Percentiles rank a stretch among this genome's conserved stretches.
Conservation (phyloP, 1,140 invertebrate genomes). For the Sesamia nonagrioides region DNA sequence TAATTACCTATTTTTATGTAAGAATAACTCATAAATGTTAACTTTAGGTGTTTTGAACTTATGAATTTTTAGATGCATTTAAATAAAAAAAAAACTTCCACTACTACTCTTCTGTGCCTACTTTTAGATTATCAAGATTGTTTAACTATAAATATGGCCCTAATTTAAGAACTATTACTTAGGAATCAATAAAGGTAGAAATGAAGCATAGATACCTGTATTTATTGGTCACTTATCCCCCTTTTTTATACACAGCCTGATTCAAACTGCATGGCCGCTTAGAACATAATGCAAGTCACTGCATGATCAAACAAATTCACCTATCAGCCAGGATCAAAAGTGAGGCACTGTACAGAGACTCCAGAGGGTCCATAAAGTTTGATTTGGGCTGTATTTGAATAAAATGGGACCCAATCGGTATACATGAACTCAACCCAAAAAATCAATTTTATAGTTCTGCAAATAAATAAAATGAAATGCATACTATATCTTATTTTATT, state of each 20-base stretch:
- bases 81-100: no score
- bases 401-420: no score
- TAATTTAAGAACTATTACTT: not conserved
- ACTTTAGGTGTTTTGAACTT: not conserved
- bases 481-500: constrained; percentile 34
- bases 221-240: not conserved
- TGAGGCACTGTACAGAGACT: no score
- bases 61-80: constrained; percentile 7
- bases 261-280: no score
- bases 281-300: no score
- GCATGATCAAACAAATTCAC: no score
- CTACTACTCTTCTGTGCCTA: not conserved
- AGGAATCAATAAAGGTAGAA: not conserved
- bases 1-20: no score
- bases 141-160: not conserved
- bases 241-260: no score
- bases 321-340: no score
- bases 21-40: not conserved
- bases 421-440: not conserved
- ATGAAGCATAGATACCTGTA: not conserved
- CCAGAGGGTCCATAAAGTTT: no score
- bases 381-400: no score
- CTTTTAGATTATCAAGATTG: not conserved
- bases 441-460: constrained; percentile 18
- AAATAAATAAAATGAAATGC: constrained; percentile 8